Evolutionary conservation across 2,797 vertebrate species (phyloP), one percentile per base, ranked within the genome.

Genomic region (Falco naumanni): DNA sequence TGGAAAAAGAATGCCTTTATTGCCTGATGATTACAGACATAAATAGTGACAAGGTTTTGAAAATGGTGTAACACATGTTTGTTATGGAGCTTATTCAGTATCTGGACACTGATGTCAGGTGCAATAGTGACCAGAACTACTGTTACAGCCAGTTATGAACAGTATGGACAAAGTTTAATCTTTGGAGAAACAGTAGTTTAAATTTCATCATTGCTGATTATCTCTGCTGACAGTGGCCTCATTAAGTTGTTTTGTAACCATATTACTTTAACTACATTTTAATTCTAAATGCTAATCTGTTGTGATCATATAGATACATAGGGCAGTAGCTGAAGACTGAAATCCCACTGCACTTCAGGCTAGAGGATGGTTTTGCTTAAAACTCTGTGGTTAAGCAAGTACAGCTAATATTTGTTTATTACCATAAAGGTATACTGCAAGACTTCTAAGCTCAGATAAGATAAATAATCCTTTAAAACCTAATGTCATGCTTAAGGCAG

Each of bases 331-430:
- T 57, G 74, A 93, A 88, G 76, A 84, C 43, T 54, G 54, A 93
- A 94, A 76, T 86, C 43, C 59, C 59, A 72, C 77, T 72, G 54
- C 63, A 90, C 34, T 82, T 89, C 77, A 87, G 51, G 51, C 54
- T 91, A 93, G 47, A 65, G 59, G 47, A 90, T 45, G 45, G 12
- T 70, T 88, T 94, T 93, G 24, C 74, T 81, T 93, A 79, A 95
- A 96, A 95, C 17, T 75, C 50, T 89, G 29, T 79, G 77, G 93
- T 90, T 80, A 84, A 95, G 53, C 34, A 92, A 85, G 56, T 82
- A 82, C 34, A 69, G 56, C 70, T 94, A 74, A 65, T 87, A 93
- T 87, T 90, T 95, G 65, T 87, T 95, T 92, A 81, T 93, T 91
- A 65, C 37, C 21, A 50, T 75, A 79, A 89, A 96, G 83, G 64